Conservation (phyloP, 2,113 vertebrate genomes). For the Anguilla japonica region DNA sequence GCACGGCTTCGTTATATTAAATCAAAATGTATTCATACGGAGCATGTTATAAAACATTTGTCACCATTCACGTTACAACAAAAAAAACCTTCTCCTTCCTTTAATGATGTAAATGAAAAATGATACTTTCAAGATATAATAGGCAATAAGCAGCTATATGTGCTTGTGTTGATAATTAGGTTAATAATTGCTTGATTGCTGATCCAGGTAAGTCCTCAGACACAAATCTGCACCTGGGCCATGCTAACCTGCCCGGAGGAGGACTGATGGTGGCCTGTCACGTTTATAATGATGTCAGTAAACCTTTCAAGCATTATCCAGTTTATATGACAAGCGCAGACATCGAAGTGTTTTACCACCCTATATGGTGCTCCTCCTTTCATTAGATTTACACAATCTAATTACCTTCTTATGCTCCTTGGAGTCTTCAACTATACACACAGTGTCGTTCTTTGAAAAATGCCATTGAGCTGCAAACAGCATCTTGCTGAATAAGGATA, state of each 20-base stretch:
- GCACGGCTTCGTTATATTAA: no score
- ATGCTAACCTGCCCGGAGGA: slow-evolving; percentile 61
- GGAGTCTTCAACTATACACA: slow-evolving; percentile 59
- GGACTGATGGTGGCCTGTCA: background rate
- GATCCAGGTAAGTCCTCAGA: no score
- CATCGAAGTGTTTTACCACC: background rate
- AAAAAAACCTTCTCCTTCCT: no score
- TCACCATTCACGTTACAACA: no score
- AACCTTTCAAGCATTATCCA: background rate
- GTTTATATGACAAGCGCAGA: background rate
- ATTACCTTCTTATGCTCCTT: slow-evolving; percentile 67
- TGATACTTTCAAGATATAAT: no score
- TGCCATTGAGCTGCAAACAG: slow-evolving; percentile 56
- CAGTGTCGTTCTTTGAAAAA: slow-evolving; percentile 66
- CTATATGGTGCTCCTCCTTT: background rate
- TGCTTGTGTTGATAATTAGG: no score
- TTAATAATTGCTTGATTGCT: no score
- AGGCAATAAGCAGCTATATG: no score
- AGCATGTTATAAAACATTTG: no score
- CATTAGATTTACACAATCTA: slow-evolving; percentile 64
- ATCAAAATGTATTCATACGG: no score
- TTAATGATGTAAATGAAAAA: no score
- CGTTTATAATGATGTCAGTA: background rate
- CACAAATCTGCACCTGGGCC: slow-evolving; percentile 56
- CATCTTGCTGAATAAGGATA: slow-evolving; percentile 45